A percentile compares a stretch with the other conserved stretches of the same genome.
These are phyloP conservation scores for Aphodius sticticus DNA, from an alignment of 2,888 invertebrate genomes.

Conservation along the genomic window DNA sequence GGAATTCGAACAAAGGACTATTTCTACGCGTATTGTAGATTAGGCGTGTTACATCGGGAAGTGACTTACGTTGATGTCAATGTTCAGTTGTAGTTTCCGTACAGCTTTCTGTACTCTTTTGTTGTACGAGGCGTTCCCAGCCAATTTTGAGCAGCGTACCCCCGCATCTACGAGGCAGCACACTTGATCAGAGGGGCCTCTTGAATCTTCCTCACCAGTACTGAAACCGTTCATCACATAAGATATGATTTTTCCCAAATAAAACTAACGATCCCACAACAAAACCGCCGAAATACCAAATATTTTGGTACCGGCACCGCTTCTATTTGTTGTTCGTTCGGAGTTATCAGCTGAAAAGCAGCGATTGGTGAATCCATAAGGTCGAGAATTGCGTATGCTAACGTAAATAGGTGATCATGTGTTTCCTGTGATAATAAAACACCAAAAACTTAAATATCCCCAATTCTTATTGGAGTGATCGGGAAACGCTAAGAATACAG, in stretches of 20 bases:
- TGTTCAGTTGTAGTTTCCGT: constrained; percentile 85
- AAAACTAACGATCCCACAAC: background rate
- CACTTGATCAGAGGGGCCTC: constrained; percentile 86
- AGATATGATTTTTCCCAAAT: background rate
- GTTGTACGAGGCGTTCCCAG: constrained; percentile 95
- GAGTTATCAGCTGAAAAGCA: constrained; percentile 32
- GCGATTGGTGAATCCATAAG: constrained; percentile 39
- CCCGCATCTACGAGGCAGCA: constrained; percentile 93
- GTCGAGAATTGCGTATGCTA: constrained; percentile 42
- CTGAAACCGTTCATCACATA: constrained; percentile 84
- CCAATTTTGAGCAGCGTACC: constrained; percentile 85
- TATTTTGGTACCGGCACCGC: background rate
- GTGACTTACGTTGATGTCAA: constrained; percentile 76
- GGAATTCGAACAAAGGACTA: background rate
- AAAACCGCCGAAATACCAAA: constrained; percentile 8
- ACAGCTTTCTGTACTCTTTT: constrained; percentile 97
- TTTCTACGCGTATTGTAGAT: background rate
- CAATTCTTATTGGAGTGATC: constrained; percentile 30
- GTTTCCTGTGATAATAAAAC: constrained; percentile 45
- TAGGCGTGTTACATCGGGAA: background rate
- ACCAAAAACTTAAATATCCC: constrained; percentile 39
- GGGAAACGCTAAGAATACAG: background rate
- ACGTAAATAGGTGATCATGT: constrained; percentile 42
- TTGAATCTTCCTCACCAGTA: constrained; percentile 89
- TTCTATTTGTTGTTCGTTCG: background rate